Evolutionary conservation across 2,797 vertebrate species (phyloP), one percentile per base, ranked within the genome.

Genomic region (Heliangelus exortis): DNA sequence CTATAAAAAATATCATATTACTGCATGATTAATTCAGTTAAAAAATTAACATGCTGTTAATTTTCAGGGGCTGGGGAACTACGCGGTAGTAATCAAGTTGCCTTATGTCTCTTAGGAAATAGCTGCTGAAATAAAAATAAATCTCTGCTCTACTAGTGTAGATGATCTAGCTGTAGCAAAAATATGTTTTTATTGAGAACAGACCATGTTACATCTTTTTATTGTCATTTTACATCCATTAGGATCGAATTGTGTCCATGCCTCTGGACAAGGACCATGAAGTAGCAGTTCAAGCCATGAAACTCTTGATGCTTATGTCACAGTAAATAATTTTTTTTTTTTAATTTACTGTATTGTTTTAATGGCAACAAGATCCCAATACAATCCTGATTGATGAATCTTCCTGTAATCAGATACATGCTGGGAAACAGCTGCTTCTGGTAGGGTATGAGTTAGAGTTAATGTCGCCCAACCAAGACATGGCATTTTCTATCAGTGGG

Each of bases 221-320:
- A 73, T 96, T 92, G 80, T 97, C 91, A 84, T 96, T 96, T 97
- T 95, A 92, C 62, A 96, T 92, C 90, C 90, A 95, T 66, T 97
- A 99, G 99, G 98, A 98, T 68, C 98, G 99, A 95, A 98, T 99
- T 96, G 97, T 99, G 94, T 99, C 99, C 92, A 99, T 99, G 99
- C 98, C 98, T 68, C 97, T 99, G 97, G 99, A 99, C 97, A 99
- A 98, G 96, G 99, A 99, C 97, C 98, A 98, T 81, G 99, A 99
- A 95, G 99, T 99, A 95, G 98, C 98, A 16, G 97, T 99, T 77
- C 99, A 99, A 98, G 98, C 98, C 90, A 98, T 99, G 98, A 99
- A 98, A 96, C 98, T 99, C 79, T 98, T 99, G 95, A 96, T 98
- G 68, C 97, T 98, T 94, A 98, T 99, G 95, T 98, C 98, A 95